Conservation (phyloP, 2,113 vertebrate species). For the Xiphorhynchus elegans region DNA sequence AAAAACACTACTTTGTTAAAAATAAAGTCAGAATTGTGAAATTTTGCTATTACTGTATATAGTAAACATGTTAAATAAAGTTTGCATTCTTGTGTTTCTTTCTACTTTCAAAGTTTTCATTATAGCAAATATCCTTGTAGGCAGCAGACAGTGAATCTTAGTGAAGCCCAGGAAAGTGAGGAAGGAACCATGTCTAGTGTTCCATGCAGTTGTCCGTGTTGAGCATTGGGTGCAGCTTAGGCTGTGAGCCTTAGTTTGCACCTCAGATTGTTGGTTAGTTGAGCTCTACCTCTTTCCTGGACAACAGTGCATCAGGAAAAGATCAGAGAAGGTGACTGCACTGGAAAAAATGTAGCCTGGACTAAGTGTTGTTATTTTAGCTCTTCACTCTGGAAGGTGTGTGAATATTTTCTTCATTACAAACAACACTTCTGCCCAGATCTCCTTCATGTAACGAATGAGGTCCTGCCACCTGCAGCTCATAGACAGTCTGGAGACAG, state of each 20-base stretch:
- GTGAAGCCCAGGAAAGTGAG: not conserved
- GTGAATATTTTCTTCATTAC: not conserved
- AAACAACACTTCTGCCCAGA: not conserved
- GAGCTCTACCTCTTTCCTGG: not conserved
- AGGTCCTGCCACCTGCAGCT: not conserved
- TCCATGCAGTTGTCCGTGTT: not conserved
- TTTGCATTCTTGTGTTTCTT: not conserved
- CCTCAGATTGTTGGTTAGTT: not conserved
- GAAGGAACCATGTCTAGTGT: not conserved
- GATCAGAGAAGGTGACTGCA: not conserved
- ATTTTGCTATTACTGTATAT: not conserved
- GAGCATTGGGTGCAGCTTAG: not conserved
- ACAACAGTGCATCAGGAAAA: not conserved
- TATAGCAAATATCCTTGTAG: not conserved
- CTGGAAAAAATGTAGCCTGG: rapidly evolving
- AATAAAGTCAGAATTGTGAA: not conserved
- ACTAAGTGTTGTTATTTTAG: not conserved
- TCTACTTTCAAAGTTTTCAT: not conserved
- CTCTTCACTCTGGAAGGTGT: not conserved
- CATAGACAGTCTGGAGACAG: not conserved
- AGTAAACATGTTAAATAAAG: not conserved
- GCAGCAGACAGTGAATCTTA: not conserved
- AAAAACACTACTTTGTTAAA: not conserved
- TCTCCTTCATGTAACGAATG: not conserved
- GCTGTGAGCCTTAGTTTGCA: not conserved